phyloP scores from a whole-genome alignment of 2,888 invertebrate genomes.

The Cremastobaeus sp. region DNA sequence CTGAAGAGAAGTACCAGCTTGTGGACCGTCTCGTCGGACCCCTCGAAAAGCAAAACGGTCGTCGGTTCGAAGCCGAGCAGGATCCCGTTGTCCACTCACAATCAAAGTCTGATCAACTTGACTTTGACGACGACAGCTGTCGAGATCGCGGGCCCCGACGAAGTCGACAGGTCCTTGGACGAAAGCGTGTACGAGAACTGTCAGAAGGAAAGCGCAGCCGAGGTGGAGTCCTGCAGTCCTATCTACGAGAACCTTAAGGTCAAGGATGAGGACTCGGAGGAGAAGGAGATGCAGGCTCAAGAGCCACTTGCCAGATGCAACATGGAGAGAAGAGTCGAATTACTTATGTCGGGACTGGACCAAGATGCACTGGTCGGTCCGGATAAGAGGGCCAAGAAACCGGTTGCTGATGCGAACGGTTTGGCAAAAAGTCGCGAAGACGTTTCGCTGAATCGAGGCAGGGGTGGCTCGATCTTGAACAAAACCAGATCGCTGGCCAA shows the following conservation, averaged over 20 bases:
- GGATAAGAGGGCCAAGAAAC: slow-evolving; percentile 48
- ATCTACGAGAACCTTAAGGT: slow-evolving; percentile 68
- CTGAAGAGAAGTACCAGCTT: slow-evolving; percentile 73
- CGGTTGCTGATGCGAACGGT: slow-evolving; percentile 44
- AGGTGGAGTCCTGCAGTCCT: slow-evolving; percentile 40
- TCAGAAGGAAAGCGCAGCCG: slow-evolving; percentile 57
- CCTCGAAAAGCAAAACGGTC: slow-evolving; percentile 62
- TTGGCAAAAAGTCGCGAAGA: slow-evolving; percentile 59
- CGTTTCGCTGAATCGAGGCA: slow-evolving; percentile 30
- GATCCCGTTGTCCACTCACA: slow-evolving; percentile 74
- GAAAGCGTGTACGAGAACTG: slow-evolving; percentile 72
- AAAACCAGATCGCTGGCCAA: slow-evolving; percentile 64
- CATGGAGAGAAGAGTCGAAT: slow-evolving; percentile 72
- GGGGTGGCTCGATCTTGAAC: slow-evolving; percentile 57
- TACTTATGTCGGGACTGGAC: slow-evolving; percentile 73
- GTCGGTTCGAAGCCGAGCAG: slow-evolving; percentile 70
- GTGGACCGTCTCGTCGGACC: slow-evolving; percentile 70
- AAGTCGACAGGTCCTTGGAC: slow-evolving; percentile 71
- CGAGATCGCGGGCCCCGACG: slow-evolving; percentile 65
- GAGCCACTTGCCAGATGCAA: slow-evolving; percentile 68
- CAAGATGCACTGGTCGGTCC: slow-evolving; percentile 71
- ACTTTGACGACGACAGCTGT: slow-evolving; percentile 61
- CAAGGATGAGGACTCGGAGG: slow-evolving; percentile 14
- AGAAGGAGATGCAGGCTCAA: slow-evolving; percentile 52
- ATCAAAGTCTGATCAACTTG: slow-evolving; percentile 76